phyloP scores from a whole-genome alignment of 1,140 invertebrate species.

The Drosophila ironensis region DNA sequence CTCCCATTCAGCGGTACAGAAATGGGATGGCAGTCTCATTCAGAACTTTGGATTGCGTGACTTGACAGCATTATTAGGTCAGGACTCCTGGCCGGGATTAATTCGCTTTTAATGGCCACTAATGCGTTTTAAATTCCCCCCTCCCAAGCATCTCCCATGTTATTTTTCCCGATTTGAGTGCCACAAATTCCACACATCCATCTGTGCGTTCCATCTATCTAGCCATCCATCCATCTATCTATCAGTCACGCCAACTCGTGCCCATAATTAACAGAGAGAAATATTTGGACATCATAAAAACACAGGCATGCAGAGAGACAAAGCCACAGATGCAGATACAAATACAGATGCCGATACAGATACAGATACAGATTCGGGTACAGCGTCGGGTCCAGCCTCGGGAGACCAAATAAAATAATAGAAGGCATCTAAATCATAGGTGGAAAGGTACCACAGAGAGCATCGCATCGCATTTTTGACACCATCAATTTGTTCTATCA shows the following conservation, averaged over 20 bases:
- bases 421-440: slow-evolving; percentile 37
- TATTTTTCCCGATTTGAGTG: not conserved
- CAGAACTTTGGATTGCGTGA: slow-evolving; percentile 46
- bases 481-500: slow-evolving; percentile 73
- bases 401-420: not conserved
- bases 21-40: slow-evolving; percentile 12
- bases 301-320: slow-evolving; percentile 5
- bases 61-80: slow-evolving; percentile 66
- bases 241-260: slow-evolving; percentile 66
- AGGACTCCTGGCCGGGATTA: slow-evolving; percentile 23
- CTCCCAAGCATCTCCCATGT: too few species aligned
- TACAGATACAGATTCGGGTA: not conserved
- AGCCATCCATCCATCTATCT: not conserved
- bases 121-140: slow-evolving; percentile 61
- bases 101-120: slow-evolving; percentile 66
- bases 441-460: not conserved
- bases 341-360: not conserved
- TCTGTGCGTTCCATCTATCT: not conserved
- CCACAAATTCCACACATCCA: slow-evolving; percentile 39
- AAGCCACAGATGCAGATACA: not conserved
- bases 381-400: not conserved
- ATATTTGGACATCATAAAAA: slow-evolving; percentile 74
- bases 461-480: slow-evolving; percentile 45
- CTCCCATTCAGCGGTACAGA: not conserved
- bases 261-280: slow-evolving; percentile 73